phyloP scores from a whole-genome alignment of 2,888 invertebrate species.

The Drosophila paramelanica region DNA sequence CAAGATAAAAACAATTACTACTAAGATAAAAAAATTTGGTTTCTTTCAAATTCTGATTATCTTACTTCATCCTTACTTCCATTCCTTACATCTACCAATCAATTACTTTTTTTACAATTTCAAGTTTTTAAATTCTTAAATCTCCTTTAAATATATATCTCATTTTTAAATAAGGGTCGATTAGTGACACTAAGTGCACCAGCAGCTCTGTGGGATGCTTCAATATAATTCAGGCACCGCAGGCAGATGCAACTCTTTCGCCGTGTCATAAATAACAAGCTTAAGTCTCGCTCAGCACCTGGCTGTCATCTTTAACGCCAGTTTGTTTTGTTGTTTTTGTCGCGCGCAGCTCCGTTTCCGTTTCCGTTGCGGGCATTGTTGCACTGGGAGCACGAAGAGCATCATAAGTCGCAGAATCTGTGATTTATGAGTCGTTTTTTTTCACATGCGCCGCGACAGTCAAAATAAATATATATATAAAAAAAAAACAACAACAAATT shows the following conservation, averaged over 20 bases:
- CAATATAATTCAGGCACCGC: conserved; percentile 19
- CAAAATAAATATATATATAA: conserved; percentile 63
- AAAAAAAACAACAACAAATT: conserved; percentile 74
- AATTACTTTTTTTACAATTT: no score
- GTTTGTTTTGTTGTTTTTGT: conserved; percentile 26
- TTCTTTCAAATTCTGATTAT: no score
- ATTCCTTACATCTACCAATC: no score
- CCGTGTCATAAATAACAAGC: conserved; percentile 70
- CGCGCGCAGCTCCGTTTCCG: conserved; percentile 52
- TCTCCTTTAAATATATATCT: background rate
- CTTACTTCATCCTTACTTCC: no score
- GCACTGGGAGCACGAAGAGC: conserved; percentile 13
- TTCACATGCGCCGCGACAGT: conserved; percentile 47
- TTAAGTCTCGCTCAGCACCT: conserved; percentile 61
- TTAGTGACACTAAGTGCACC: conserved; percentile 29
- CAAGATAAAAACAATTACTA: no score
- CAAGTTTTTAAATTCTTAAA: background rate
- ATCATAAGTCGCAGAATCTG: conserved; percentile 37
- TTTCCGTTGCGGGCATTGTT: conserved; percentile 58
- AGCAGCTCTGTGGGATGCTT: background rate
- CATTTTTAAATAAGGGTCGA: conserved; percentile 9
- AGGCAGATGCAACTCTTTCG: conserved; percentile 53
- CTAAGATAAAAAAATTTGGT: no score
- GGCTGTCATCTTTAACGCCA: conserved; percentile 38
- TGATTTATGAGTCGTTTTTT: conserved; percentile 73